Conservation (phyloP, 2,888 invertebrate species). For the Tetanocera ferruginea region DNA sequence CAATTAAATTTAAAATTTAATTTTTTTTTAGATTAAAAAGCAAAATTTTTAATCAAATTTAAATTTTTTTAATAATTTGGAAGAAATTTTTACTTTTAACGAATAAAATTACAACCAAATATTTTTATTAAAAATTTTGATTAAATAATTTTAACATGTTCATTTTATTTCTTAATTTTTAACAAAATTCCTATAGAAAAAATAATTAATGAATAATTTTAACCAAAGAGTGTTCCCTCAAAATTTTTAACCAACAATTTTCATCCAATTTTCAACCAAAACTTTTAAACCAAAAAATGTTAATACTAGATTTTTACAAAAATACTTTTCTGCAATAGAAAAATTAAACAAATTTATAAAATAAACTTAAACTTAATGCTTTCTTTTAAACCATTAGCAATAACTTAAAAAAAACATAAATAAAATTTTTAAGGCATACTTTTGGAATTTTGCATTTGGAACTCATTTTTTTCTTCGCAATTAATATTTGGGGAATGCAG, state of each 20-base stretch:
- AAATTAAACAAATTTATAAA: neutral
- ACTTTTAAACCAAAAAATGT: neutral
- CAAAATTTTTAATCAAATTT: no score
- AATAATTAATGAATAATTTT: neutral
- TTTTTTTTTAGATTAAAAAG: no score
- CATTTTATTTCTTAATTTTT: neutral
- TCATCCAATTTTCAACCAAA: neutral
- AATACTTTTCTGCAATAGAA: neutral
- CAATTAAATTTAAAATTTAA: no score
- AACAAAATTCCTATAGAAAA: neutral
- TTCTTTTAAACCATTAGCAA: neutral
- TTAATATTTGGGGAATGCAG: neutral
- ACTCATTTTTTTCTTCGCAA: neutral
- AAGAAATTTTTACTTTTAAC: no score
- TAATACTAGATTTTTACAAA: neutral
- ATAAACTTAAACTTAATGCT: neutral
- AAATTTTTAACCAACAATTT: neutral
- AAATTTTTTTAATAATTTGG: no score
- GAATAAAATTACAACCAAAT: no score
- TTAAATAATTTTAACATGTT: no score
- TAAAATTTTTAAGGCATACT: neutral
- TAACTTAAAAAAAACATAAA: neutral
- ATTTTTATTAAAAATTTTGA: no score
- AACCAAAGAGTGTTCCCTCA: neutral
- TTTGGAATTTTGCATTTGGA: neutral